Base-by-base conservation (phyloP, 1,140 invertebrate species). In the Stratiolaelaps scimitus region DNA sequence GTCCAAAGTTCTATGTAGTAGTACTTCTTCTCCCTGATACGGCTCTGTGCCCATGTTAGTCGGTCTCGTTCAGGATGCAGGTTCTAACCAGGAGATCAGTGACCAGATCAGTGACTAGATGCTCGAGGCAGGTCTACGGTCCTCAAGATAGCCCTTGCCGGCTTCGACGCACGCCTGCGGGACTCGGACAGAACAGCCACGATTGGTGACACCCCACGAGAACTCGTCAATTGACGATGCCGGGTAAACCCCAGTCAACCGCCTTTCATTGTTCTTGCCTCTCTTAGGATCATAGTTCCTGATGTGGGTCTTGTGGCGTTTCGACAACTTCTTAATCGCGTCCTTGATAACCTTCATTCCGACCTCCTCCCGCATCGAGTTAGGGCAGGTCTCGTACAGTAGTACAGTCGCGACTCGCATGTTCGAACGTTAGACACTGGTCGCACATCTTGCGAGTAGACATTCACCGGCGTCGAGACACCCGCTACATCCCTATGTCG, bases 141-240 rank as follows among this genome's bases (percentile, higher is more conserved):
- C 73, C 66, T 74, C 72, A 23, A 74, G 66, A 34, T 75, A 73
- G 17, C 72, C 73, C 48, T 70, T 45, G 19, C 67, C 67, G 7
- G 47, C 47, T 20, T 48, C 47, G 19, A 4, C 47, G 15, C 47
- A 48, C 19, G 47, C 15, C 19, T 74, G 47, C 1, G 78, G 78
- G 56, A 80, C 79, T 7, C 80, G 73, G 68, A 81, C 77, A 68
- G 75, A 78, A 40, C 75, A 75, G 10, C 77, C 77, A 19, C 80
- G 71, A 69, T 80, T 79, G 43, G 80, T 80, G 15, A 81, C 76
- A 46, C 79, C 79, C 83, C 69, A 77, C 80, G 83, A 85, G 74
- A 92, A 92, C 71, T 90, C 85, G 71, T 89, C 83, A 72, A 89
- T 89, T 19, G 82, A 86, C 53, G 87, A 75, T 0, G 88, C 90